phyloP scores from a whole-genome alignment of 2,113 vertebrate species.

The Chloropsis hardwickii region DNA sequence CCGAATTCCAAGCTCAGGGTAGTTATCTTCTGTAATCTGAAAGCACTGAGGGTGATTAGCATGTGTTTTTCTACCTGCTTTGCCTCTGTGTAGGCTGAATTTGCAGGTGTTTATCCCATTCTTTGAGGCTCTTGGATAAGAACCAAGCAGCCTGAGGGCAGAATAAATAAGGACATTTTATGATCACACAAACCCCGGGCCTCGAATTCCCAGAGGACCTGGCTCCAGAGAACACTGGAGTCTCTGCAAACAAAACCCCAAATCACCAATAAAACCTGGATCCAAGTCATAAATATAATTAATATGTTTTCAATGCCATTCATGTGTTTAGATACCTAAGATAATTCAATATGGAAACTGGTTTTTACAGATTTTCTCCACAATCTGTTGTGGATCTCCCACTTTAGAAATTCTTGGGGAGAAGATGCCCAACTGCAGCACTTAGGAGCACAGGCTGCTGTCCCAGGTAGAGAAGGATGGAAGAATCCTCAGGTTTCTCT shows the following conservation, averaged over 20 bases:
- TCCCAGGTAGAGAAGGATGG: not conserved
- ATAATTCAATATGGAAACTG: not conserved
- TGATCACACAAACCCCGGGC: not conserved
- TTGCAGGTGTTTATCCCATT: not conserved
- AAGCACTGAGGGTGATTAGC: not conserved
- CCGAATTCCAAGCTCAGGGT: constrained; percentile 2
- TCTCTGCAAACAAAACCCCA: not conserved
- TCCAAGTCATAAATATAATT: not conserved
- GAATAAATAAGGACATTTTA: not conserved
- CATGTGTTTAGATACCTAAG: not conserved
- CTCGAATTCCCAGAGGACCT: not conserved
- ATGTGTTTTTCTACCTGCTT: not conserved
- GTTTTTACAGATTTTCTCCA: not conserved
- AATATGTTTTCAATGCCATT: not conserved
- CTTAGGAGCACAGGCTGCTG: not conserved
- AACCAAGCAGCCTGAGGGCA: not conserved
- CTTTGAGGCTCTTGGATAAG: not conserved
- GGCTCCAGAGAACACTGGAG: not conserved
- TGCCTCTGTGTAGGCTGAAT: not conserved
- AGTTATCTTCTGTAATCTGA: not conserved
- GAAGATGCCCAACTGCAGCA: not conserved
- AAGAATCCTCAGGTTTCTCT: not conserved
- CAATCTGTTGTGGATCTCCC: not conserved
- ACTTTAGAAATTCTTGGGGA: not conserved
- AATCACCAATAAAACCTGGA: not conserved